Percentiles rank a stretch among this genome's conserved stretches.
Conservation (phyloP, 2,113 vertebrate genomes). For the Hippocampus guttulatus region DNA sequence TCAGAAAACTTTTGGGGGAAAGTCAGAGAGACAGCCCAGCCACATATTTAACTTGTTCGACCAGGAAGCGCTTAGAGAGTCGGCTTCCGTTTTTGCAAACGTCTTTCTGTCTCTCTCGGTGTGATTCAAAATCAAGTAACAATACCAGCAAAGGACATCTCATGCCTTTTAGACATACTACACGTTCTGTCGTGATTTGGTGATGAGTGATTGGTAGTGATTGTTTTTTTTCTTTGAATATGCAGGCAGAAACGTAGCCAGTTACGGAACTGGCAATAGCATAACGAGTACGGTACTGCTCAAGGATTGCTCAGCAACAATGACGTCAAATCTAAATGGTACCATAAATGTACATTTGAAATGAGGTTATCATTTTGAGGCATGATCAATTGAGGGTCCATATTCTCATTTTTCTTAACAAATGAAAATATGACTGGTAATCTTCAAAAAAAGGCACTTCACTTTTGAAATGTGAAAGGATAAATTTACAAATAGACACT, state of each 20-base stretch:
- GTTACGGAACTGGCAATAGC: too few species aligned
- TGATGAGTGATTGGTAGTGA: too few species aligned
- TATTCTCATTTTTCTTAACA: too few species aligned
- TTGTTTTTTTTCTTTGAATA: too few species aligned
- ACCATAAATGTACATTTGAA: too few species aligned
- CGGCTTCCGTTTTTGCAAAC: neutral
- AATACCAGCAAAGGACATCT: conserved; percentile 19
- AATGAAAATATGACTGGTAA: neutral
- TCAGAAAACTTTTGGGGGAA: neutral
- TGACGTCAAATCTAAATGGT: too few species aligned
- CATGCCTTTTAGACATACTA: neutral
- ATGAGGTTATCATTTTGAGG: too few species aligned
- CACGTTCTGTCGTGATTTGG: neutral
- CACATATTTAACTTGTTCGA: neutral
- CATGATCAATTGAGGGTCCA: too few species aligned
- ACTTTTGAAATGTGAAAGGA: neutral
- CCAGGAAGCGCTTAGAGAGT: neutral
- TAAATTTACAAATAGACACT: too few species aligned
- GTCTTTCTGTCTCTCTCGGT: conserved; percentile 1
- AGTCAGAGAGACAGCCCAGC: conserved; percentile 4
- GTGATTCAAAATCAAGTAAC: conserved; percentile 30
- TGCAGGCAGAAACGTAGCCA: too few species aligned
- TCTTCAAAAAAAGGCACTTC: conserved; percentile 33
- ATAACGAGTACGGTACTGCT: too few species aligned
- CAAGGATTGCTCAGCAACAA: too few species aligned